Percentiles rank a stretch among this genome's conserved stretches.
phyloP scores from a whole-genome alignment of 2,888 invertebrate species.

The Adelphocoris suturalis region DNA sequence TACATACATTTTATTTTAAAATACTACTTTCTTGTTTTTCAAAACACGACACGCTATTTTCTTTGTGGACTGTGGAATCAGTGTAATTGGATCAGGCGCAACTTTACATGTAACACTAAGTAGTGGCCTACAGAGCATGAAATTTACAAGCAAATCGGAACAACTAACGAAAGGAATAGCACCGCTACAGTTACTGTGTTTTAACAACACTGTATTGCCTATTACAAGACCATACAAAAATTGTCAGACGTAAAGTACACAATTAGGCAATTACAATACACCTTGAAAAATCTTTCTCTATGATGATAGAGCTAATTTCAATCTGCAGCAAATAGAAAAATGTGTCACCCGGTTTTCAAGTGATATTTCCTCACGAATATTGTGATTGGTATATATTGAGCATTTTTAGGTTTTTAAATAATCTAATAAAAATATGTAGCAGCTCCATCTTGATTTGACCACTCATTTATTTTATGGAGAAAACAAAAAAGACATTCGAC shows the following conservation, averaged over 20 bases:
- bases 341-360: slow-evolving; percentile 47
- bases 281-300: not conserved
- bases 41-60: not conserved
- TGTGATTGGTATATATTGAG: slow-evolving; percentile 52
- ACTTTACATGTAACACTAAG: slow-evolving; percentile 50
- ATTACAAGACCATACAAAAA: slow-evolving; percentile 64
- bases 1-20: not conserved
- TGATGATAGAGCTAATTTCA: slow-evolving; percentile 37
- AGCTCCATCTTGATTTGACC: not conserved
- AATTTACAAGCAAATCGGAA: slow-evolving; percentile 64
- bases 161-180: slow-evolving; percentile 70
- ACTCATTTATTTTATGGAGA: slow-evolving; percentile 4
- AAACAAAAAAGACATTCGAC: slow-evolving; percentile 14
- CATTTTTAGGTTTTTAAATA: slow-evolving; percentile 54
- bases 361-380: slow-evolving; percentile 37
- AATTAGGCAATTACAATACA: slow-evolving; percentile 21
- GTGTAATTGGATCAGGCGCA: slow-evolving; percentile 67
- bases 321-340: slow-evolving; percentile 23
- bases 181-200: slow-evolving; percentile 71
- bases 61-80: slow-evolving; percentile 68
- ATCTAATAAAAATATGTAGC: slow-evolving; percentile 51
- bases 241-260: slow-evolving; percentile 34
- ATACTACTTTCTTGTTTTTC: not conserved
- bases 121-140: slow-evolving; percentile 68
- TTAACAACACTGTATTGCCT: slow-evolving; percentile 73